These are phyloP conservation scores for Heliconius ismenius DNA, from an alignment of 2,888 invertebrate species.

Conservation along the genomic window DNA sequence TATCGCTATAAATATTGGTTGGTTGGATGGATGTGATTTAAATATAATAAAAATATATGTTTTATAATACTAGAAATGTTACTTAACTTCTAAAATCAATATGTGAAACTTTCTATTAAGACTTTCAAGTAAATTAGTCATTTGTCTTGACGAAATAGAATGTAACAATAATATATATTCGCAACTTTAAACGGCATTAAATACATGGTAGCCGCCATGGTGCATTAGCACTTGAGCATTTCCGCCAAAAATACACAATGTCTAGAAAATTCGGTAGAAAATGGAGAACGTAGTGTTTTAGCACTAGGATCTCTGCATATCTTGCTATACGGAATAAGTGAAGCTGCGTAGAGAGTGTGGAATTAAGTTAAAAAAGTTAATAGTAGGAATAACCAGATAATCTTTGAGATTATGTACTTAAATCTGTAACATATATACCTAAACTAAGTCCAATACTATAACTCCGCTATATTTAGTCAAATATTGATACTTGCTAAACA, in stretches of 20 bases:
- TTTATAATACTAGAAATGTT: not conserved
- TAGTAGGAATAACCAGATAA: not conserved
- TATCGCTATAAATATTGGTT: constrained; percentile 23
- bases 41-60: not conserved
- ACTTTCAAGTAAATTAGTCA: not conserved
- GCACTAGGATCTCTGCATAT: too few species aligned
- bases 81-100: too few species aligned
- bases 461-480: not conserved
- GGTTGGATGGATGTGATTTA: not conserved
- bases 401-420: not conserved
- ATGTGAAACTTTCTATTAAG: too few species aligned
- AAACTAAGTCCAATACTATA: not conserved
- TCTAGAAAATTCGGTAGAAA: too few species aligned
- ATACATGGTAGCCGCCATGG: not conserved
- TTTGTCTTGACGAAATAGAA: not conserved
- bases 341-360: not conserved
- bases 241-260: too few species aligned
- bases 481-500: not conserved
- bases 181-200: not conserved
- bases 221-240: not conserved
- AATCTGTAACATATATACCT: too few species aligned
- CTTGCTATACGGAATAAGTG: too few species aligned
- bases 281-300: too few species aligned
- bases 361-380: too few species aligned
- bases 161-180: not conserved